Percentiles rank a stretch among this genome's conserved stretches.
Conservation (phyloP, 2,113 vertebrate species). For the Sitta europaea region DNA sequence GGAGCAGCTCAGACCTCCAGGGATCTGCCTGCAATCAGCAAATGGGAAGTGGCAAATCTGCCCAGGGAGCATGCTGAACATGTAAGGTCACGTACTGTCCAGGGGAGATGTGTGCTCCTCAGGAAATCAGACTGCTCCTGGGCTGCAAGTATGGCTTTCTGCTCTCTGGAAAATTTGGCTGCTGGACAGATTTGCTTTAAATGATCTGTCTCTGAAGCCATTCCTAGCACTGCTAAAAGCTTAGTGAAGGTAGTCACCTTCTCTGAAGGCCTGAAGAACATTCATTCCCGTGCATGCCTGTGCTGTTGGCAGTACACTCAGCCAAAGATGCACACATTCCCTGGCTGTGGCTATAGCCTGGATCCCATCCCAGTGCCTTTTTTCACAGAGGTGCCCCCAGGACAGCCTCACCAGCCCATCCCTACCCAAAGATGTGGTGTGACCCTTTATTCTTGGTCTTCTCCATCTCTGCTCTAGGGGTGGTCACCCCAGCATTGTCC, state of each 20-base stretch:
- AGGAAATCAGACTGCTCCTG: not conserved
- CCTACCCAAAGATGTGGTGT: rapidly evolving
- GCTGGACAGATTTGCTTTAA: not conserved
- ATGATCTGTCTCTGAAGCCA: not conserved
- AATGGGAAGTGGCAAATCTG: not conserved
- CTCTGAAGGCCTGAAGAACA: not conserved
- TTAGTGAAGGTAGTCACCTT: not conserved
- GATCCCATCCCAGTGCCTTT: not conserved
- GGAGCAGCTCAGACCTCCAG: not conserved
- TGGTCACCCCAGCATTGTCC: no score
- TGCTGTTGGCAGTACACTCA: not conserved
- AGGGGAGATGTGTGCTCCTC: not conserved
- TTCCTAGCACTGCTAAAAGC: not conserved
- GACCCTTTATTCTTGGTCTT: not conserved
- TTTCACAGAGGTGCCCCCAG: not conserved
- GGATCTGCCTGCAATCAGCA: not conserved
- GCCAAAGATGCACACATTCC: not conserved
- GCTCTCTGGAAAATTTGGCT: not conserved
- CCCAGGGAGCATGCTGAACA: not conserved
- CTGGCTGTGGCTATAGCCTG: not conserved
- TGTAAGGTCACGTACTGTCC: rapidly evolving
- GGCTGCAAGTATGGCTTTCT: not conserved
- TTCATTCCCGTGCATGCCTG: not conserved
- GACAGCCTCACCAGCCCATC: not conserved
- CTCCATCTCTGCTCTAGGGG: not conserved